These are phyloP conservation scores for Coregonus ussuriensis DNA, from an alignment of 2,797 vertebrate species.

Conservation along the genomic window DNA sequence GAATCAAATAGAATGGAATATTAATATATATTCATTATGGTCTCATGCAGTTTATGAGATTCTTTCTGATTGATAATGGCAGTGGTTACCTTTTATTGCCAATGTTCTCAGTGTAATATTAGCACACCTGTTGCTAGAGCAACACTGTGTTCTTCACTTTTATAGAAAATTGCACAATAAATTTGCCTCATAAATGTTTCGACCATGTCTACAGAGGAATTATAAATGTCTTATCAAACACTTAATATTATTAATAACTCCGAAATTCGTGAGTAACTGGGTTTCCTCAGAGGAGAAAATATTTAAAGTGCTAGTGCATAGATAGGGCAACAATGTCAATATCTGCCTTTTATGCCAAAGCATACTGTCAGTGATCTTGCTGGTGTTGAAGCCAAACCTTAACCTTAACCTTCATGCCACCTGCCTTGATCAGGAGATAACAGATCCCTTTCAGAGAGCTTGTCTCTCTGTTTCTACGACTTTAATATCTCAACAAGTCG, in stretches of 20 bases:
- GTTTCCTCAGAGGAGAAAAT: neutral
- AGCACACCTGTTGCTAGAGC: too few species aligned
- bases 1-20: neutral
- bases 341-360: neutral
- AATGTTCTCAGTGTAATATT: neutral
- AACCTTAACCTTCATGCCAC: too few species aligned
- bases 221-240: neutral
- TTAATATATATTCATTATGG: neutral
- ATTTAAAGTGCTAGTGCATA: neutral
- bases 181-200: neutral
- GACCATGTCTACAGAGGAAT: neutral
- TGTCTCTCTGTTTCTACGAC: neutral
- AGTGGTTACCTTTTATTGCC: conserved; percentile 60
- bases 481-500: neutral
- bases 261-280: neutral
- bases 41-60: neutral
- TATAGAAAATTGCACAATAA: too few species aligned
- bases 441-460: neutral
- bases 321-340: neutral
- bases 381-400: neutral
- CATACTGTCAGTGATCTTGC: neutral
- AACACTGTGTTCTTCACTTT: too few species aligned
- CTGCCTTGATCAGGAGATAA: conserved; percentile 1
- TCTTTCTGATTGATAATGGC: conserved; percentile 36
- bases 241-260: neutral